Evolutionary conservation across 2,888 invertebrate species (phyloP).

Genomic region (Orthosia gothica): DNA sequence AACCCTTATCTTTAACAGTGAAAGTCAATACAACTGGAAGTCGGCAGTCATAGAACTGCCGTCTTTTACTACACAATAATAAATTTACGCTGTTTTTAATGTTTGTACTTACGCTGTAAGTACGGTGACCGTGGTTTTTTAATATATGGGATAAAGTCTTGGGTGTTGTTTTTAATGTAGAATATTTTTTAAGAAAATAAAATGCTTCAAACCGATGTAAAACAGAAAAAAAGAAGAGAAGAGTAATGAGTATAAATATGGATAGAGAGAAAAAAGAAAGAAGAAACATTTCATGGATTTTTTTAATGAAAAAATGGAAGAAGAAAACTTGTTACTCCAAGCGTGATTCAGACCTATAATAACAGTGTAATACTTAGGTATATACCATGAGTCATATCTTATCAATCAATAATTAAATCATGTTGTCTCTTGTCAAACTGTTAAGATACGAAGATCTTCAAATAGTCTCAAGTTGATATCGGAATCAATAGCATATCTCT

Average conservation of each 20-base stretch:
- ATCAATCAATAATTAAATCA: slow-evolving; percentile 1
- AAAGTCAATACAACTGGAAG: slow-evolving; percentile 46
- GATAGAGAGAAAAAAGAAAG: too few species aligned
- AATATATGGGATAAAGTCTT: not conserved
- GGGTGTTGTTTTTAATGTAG: not conserved
- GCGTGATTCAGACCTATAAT: not conserved
- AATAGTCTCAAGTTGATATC: not conserved
- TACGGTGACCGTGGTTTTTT: slow-evolving; percentile 28
- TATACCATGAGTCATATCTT: not conserved
- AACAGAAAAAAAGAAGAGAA: too few species aligned
- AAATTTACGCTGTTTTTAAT: slow-evolving; percentile 64
- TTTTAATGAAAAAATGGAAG: too few species aligned
- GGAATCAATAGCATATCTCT: not conserved
- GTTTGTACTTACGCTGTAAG: slow-evolving; percentile 43
- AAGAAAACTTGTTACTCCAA: too few species aligned
- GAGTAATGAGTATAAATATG: too few species aligned
- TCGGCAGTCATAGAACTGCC: slow-evolving; percentile 24
- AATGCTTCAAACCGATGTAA: too few species aligned
- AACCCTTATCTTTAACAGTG: slow-evolving; percentile 27
- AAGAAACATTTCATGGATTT: too few species aligned
- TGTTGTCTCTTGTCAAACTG: not conserved
- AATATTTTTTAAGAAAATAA: not conserved
- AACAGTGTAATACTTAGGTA: too few species aligned
- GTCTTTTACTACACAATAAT: slow-evolving; percentile 54
- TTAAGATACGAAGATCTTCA: not conserved